A percentile compares a stretch with the other conserved stretches of the same genome.
These are phyloP conservation scores for Megalurothrips usitatus DNA, from an alignment of 2,888 invertebrate genomes.

Conservation along the genomic window DNA sequence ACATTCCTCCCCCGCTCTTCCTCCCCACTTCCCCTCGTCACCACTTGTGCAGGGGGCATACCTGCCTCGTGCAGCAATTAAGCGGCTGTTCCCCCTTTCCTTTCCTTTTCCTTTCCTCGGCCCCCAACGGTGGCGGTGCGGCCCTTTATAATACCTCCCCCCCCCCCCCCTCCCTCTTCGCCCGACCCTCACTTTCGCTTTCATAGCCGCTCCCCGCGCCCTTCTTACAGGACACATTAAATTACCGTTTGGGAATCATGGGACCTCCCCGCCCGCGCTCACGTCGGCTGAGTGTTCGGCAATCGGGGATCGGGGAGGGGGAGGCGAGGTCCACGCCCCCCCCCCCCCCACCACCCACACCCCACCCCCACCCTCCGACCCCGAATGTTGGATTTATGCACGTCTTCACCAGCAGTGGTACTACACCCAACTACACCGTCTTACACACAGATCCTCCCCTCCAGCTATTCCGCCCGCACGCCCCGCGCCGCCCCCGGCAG, in stretches of 20 bases:
- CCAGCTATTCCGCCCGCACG: not conserved
- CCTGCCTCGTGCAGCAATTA: slow-evolving; percentile 16
- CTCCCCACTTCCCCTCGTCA: not conserved
- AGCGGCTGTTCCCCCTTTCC: not conserved
- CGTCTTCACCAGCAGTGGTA: not conserved
- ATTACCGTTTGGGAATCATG: slow-evolving; percentile 17
- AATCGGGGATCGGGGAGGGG: not conserved
- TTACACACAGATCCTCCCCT: not conserved
- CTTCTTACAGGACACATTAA: not conserved
- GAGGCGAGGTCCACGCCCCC: not conserved
- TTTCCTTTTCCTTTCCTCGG: not conserved
- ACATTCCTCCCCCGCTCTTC: not conserved
- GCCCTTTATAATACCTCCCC: not conserved
- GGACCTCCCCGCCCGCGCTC: not conserved
- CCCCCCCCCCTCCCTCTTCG: not conserved
- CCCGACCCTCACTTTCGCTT: not conserved
- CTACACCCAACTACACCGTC: not conserved
- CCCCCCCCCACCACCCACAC: not conserved
- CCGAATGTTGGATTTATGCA: not conserved
- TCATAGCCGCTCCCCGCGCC: not conserved
- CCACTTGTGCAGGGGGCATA: not conserved
- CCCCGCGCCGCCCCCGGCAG: not conserved
- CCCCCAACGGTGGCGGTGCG: not conserved
- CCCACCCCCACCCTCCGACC: not conserved
- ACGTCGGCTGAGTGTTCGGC: not conserved